Base-by-base conservation (phyloP, 2,888 invertebrate species). In the Leptopilina myrica region DNA sequence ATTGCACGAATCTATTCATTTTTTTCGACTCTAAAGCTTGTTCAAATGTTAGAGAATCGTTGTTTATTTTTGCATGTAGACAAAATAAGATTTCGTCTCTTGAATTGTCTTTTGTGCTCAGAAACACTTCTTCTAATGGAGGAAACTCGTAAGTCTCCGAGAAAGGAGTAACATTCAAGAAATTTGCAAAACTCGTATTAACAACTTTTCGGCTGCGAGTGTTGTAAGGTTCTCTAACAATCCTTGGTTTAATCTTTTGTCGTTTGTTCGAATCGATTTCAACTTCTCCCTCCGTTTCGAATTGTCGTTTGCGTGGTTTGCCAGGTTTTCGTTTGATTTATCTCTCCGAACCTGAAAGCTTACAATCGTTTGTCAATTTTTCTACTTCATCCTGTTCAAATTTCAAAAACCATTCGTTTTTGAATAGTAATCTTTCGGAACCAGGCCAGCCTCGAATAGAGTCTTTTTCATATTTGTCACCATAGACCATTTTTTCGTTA, bases 401-500 rank as follows among this genome's bases (percentile, higher is more conserved):
- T 43, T 43, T 43, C 43, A 43, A 8, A 43, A 43, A 43, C 59
- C 59, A 59, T 4, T 59, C 59, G n/a, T 4, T 59, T n/a, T 59
- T 59, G 6, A 0, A n/a, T 7, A n/a, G 14, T 6, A 59, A n/a
- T 15, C n/a, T 6, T 59, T 59, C 59, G n/a, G 59, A 6, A n/a
- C n/a, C 59, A 59, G 59, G 59, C 59, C 59, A 59, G 59, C 6
- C n/a, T 59, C 59, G 59, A 59, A 59, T 59, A 59, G 59, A 59
- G 4, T 59, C 59, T 59, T 59, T 59, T n/a, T 15, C n/a, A 59
- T 59, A 59, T 4, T 78, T 78, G 62, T 86, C 82, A 53, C 84
- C 83, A 77, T 83, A 87, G n/a, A 83, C 83, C 20, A 85, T 56
- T 81, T 82, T 86, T 78, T 86, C 83, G 73, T 82, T 78, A 64